Evolutionary conservation across 2,113 vertebrate genomes (phyloP).

Genomic region (Myocastor coypus): DNA sequence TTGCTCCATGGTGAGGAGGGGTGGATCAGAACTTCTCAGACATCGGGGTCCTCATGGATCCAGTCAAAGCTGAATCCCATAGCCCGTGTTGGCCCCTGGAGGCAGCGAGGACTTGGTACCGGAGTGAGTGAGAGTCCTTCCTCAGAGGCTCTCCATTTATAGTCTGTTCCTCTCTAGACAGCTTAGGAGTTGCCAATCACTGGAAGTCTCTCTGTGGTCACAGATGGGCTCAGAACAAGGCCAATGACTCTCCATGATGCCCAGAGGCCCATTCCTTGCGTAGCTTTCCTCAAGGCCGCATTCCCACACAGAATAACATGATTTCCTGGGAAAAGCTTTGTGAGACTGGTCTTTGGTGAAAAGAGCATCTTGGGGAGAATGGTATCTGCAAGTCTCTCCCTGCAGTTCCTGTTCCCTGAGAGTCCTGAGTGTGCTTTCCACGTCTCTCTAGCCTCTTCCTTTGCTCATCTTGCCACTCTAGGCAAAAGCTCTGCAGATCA

Average conservation of each 20-base stretch:
- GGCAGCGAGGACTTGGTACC: background rate
- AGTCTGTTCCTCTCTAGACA: background rate
- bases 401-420: fast-evolving
- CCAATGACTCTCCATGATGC: fast-evolving
- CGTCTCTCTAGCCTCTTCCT: fast-evolving
- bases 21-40: background rate
- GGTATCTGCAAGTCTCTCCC: background rate
- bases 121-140: background rate
- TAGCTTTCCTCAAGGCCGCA: fast-evolving
- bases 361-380: background rate
- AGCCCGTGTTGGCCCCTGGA: fast-evolving
- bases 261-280: fast-evolving
- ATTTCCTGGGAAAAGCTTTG: background rate
- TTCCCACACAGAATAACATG: background rate
- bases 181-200: background rate
- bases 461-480: fast-evolving
- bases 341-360: background rate
- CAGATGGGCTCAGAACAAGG: background rate
- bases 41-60: background rate
- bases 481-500: background rate
- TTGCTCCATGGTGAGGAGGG: background rate
- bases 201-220: background rate
- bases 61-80: background rate
- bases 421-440: fast-evolving
- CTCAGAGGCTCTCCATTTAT: background rate